Evolutionary conservation across 2,797 vertebrate species (phyloP).

Genomic region (Tinamus major): DNA sequence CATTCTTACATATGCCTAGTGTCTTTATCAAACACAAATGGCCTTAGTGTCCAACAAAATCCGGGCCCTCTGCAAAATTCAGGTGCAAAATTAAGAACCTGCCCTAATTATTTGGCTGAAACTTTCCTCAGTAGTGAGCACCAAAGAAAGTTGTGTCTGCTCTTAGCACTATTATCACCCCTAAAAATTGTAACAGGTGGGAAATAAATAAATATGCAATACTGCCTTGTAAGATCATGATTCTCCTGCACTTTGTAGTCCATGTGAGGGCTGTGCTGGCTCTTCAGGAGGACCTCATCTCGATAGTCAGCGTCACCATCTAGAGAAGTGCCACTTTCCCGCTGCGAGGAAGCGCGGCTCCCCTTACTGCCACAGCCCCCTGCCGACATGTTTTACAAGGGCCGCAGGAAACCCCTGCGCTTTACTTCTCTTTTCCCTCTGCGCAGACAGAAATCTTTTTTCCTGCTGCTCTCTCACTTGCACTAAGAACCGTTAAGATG

Average conservation of each 20-base stretch:
- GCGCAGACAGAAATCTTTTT: slow-evolving; percentile 58
- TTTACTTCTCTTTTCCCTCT: slow-evolving; percentile 55
- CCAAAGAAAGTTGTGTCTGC: background rate
- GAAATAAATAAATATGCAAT: slow-evolving; percentile 13
- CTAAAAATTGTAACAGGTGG: background rate
- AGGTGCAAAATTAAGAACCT: background rate
- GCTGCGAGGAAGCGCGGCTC: background rate
- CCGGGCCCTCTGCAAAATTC: background rate
- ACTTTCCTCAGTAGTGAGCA: background rate
- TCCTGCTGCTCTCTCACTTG: slow-evolving; percentile 52
- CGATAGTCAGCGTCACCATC: slow-evolving; percentile 22
- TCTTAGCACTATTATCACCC: background rate
- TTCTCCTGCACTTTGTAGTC: slow-evolving; percentile 22
- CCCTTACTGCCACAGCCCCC: slow-evolving; percentile 51
- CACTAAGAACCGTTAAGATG: slow-evolving; percentile 33
- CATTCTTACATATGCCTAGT: slow-evolving; percentile 16
- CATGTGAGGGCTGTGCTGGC: slow-evolving; percentile 34
- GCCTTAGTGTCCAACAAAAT: background rate
- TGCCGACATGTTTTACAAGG: slow-evolving; percentile 67
- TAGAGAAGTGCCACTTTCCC: slow-evolving; percentile 32
- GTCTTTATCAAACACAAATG: slow-evolving; percentile 48
- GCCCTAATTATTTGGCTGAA: background rate
- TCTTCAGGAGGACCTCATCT: slow-evolving; percentile 44
- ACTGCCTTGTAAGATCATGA: background rate
- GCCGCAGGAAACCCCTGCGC: slow-evolving; percentile 72